Base-by-base conservation (phyloP, 2,113 vertebrate species). In the Pyrgilauda ruficollis region DNA sequence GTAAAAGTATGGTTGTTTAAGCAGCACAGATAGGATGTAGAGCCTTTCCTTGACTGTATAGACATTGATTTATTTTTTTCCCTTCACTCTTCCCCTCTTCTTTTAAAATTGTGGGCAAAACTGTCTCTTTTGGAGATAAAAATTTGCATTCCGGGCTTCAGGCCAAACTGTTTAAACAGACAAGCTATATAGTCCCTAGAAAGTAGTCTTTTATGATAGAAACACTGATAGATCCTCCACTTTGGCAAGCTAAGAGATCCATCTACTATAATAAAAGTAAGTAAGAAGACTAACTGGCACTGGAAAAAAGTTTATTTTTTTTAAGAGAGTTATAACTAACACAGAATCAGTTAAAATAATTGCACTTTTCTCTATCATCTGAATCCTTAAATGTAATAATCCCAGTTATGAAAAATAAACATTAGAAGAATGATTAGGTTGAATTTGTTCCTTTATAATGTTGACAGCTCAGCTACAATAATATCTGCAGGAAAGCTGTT, bases 61-160 rank as follows among this genome's bases (percentile, higher is more conserved):
- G 95, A 91, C 68, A 87, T 22, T 59, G 81, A 84, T 92, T 95
- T 89, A 39, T 66, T 80, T 88, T 55, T 66, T 68, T 15, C 31
- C 53, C 63, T 68, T 37, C 20, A 46, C 13, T 62, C 23, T 80
- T 84, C 61, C 47, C 9, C 20, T 86, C 37, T 74, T 79, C 50
- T 68, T 85, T 73, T 52, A 62, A 95, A 94, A 69, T 88, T 95
- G 67, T 74, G 74, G 92, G 87, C 73, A 83, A 89, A 97, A 95
- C 78, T 96, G 85, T 93, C 72, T 97, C 87, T 96, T 97, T 92
- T 94, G 90, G 95, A 97, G 94, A 94, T 87, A 90, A 87, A 92
- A 97, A 98, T 97, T 97, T 98, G 97, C 97, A 97, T 98, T 98
- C 97, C 8, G 10, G 97, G 97, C 97, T 97, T 91, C 63, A 41